Evolutionary conservation across 2,888 invertebrate genomes (phyloP), one percentile per base, ranked within the genome.

Genomic region (Tetragonula carbonaria): DNA sequence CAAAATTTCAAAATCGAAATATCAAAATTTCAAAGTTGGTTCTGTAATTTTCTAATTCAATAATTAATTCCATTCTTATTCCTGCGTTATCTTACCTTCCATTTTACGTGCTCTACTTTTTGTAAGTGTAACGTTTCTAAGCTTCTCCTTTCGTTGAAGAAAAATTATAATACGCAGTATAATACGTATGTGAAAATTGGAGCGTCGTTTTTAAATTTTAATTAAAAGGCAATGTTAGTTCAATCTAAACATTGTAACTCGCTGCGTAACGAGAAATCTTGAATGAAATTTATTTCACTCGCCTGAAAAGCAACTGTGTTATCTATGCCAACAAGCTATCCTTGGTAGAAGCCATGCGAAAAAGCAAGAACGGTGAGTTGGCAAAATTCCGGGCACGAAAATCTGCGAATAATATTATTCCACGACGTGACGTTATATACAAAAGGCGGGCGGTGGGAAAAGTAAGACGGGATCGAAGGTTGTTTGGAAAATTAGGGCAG

Each of bases 401-500:
- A 53, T 51, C 66, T 38, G 14, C 65, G 51, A 78, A 72, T 78
- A 82, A 71, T 82, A 82, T 71, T 63, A 55, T 53, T 63, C 59
- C 28, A 13, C 66, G 21, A 66, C 71, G 57, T 59, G 62, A 45
- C 33, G 28, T 65, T 55, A 50, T 51, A 55, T 33, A 23, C 50
- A 51, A 72, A 45, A 80, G 53, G n/a, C n/a, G 18, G 2, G 13
- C 4, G 53, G 28, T 38, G 6, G 18, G 16, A 53, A 72, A 21
- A 57, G 28, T 6, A 28, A 57, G 4, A 33, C 23, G 2, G 33
- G 66, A 62, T 53, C 68, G 75, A 77, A 85, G 67, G 53, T n/a
- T 65, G 78, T 57, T 65, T 23, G 63, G 51, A 45, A 75, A 85
- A 85, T 86, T 77, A 72, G 78, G 55, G 14, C 70, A 50, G 33